Conservation (phyloP, 2,888 invertebrate species). For the Zygogramma bicolorata region DNA sequence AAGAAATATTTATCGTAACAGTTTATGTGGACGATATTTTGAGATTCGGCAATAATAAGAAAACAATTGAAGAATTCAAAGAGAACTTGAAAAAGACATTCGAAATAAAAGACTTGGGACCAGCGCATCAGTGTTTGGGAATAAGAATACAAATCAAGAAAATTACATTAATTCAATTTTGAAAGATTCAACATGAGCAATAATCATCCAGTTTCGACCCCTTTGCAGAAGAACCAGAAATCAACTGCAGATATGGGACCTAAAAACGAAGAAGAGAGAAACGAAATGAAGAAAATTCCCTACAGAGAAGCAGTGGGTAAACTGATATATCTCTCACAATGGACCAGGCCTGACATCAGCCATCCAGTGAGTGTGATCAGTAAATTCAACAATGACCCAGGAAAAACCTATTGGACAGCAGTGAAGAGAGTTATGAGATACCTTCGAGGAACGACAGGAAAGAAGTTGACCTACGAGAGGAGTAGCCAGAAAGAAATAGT, state of each 20-base stretch:
- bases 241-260: conserved; percentile 7
- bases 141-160: conserved; percentile 24
- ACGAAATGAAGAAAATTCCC: conserved; percentile 2
- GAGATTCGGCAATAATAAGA: background rate
- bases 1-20: conserved; percentile 2
- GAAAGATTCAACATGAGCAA: conserved; percentile 5
- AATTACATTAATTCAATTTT: conserved; percentile 9
- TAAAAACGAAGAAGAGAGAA: background rate
- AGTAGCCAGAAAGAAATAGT: background rate
- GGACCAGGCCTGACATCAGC: no score
- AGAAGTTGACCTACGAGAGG: background rate
- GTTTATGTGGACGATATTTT: conserved; percentile 7
- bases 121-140: conserved; percentile 21
- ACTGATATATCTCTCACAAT: no score
- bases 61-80: background rate
- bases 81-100: conserved; percentile 14
- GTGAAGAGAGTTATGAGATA: no score
- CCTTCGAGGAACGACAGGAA: background rate
- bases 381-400: no score
- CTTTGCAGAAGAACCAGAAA: conserved; percentile 1
- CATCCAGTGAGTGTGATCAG: no score
- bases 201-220: conserved; percentile 25
- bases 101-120: conserved; percentile 29
- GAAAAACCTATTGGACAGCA: no score
- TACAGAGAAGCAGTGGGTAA: conserved; percentile 35